Evolutionary conservation across 2,113 vertebrate genomes (phyloP).

Genomic region (Terrapene triunguis): DNA sequence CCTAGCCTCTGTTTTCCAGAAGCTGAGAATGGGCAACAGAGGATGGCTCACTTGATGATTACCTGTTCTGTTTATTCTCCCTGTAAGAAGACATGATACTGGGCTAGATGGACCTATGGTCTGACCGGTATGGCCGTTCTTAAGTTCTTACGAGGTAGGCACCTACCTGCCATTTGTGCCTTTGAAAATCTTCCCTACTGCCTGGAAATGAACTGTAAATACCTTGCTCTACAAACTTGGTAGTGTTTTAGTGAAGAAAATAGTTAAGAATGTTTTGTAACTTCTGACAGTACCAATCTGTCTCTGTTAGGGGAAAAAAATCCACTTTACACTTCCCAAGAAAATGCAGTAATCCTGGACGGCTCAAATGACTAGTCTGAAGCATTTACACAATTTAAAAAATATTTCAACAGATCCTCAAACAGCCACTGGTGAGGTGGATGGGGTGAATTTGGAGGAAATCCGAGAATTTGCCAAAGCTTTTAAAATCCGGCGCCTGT

Average conservation of each 20-base stretch:
- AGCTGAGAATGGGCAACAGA: too few relatives aligned
- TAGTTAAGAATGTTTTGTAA: background rate
- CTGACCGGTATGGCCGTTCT: too few relatives aligned
- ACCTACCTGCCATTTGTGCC: background rate
- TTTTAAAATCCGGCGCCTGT: slow-evolving; percentile 99
- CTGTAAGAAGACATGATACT: too few relatives aligned
- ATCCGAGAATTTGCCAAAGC: slow-evolving; percentile 99
- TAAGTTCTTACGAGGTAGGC: background rate
- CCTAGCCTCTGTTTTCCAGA: too few relatives aligned
- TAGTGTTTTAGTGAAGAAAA: background rate
- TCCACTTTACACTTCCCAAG: background rate
- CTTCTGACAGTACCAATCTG: background rate
- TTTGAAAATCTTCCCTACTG: background rate
- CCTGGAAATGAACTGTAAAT: background rate
- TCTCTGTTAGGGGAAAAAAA: background rate
- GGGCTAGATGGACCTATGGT: too few relatives aligned
- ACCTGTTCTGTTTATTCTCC: too few relatives aligned
- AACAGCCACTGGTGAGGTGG: slow-evolving; percentile 95
- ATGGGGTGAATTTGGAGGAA: slow-evolving; percentile 99
- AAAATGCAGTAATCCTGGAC: background rate
- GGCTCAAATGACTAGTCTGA: background rate
- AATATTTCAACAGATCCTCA: slow-evolving; percentile 92
- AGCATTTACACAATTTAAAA: slow-evolving; percentile 67
- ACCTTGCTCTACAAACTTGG: background rate
- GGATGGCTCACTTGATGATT: too few relatives aligned